phyloP scores from a whole-genome alignment of 2,888 invertebrate species.

The Scaptomyza flava region DNA sequence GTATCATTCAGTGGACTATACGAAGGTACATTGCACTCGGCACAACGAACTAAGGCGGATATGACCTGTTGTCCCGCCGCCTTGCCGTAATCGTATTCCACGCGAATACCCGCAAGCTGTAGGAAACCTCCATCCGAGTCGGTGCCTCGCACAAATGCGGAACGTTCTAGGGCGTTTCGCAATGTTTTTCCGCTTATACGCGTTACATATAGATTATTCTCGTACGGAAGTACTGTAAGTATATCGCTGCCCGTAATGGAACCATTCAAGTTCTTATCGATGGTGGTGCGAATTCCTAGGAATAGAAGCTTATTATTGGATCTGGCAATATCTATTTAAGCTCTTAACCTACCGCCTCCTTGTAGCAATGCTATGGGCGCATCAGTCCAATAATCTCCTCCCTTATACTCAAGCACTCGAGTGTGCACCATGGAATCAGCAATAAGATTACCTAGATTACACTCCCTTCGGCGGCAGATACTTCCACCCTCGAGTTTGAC shows the following conservation, averaged over 20 bases:
- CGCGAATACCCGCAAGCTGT: slow-evolving; percentile 91
- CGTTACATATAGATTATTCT: slow-evolving; percentile 88
- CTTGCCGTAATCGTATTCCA: slow-evolving; percentile 88
- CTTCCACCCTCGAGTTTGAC: slow-evolving; percentile 89
- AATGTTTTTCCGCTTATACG: slow-evolving; percentile 88
- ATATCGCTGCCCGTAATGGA: slow-evolving; percentile 90
- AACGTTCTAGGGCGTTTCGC: slow-evolving; percentile 88
- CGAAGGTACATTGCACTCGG: slow-evolving; percentile 87
- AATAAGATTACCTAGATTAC: slow-evolving; percentile 93
- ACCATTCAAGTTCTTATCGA: slow-evolving; percentile 85
- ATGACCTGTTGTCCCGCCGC: slow-evolving; percentile 88
- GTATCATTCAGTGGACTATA: slow-evolving; percentile 86
- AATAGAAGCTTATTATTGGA: background rate
- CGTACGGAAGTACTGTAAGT: slow-evolving; percentile 91
- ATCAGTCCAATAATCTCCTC: slow-evolving; percentile 89
- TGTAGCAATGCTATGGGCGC: slow-evolving; percentile 91
- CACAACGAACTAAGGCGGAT: slow-evolving; percentile 88
- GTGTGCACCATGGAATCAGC: slow-evolving; percentile 90
- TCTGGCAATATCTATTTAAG: too few species aligned
- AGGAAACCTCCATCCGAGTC: slow-evolving; percentile 90
- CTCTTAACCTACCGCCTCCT: slow-evolving; percentile 86
- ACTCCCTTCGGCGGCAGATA: slow-evolving; percentile 90
- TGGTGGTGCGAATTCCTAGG: slow-evolving; percentile 87
- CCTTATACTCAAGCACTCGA: slow-evolving; percentile 83
- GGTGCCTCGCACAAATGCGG: slow-evolving; percentile 85